Evolutionary conservation across 2,113 vertebrate genomes (phyloP).

Genomic region (Platysteira castanea): DNA sequence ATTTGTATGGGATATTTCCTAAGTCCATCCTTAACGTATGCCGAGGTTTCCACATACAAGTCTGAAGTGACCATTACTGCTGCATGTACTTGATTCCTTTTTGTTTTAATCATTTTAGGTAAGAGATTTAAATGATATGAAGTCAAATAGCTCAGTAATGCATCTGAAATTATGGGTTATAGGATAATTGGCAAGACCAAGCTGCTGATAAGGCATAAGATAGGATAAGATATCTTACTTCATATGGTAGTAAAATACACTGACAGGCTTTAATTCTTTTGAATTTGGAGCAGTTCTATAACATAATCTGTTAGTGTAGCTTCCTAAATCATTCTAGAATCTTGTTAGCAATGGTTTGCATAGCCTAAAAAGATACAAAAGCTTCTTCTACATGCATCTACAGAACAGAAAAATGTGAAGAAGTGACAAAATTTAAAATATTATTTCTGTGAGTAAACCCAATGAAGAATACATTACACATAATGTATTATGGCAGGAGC

Average conservation of each 20-base stretch:
- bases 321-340: neutral
- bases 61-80: neutral
- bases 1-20: neutral
- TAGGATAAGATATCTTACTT: neutral
- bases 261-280: slow-evolving; percentile 25
- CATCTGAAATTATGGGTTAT: neutral
- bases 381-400: neutral
- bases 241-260: neutral
- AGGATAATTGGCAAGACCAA: slow-evolving; percentile 16
- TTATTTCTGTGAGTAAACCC: neutral
- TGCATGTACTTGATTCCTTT: neutral
- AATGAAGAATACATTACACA: neutral
- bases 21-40: neutral
- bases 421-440: neutral
- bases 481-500: neutral
- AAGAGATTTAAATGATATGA: neutral
- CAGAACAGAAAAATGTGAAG: neutral
- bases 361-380: neutral
- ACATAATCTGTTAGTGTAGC: neutral
- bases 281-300: neutral
- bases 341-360: neutral
- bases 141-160: neutral
- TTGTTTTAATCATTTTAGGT: neutral
- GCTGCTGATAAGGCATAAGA: slow-evolving; percentile 4
- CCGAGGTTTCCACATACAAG: neutral